Base-by-base conservation (phyloP, 2,888 invertebrate genomes). In the Pegoplata infirma region DNA sequence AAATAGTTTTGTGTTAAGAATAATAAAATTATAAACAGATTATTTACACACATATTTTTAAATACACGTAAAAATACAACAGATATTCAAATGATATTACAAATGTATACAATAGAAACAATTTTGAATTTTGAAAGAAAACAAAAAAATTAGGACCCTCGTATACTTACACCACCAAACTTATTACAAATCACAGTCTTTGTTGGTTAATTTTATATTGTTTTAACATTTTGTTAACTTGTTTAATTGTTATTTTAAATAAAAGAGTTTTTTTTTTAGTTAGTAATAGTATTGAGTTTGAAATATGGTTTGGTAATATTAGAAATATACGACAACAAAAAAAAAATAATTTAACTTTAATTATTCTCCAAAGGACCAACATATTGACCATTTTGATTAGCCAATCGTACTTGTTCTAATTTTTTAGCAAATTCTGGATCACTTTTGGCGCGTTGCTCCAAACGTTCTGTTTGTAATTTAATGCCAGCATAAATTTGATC, bases 401-500 rank as follows among this genome's bases (percentile, higher is more conserved):
- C 91, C 59, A 85, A 80, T 32, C 88, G 86, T 14, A 88, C 86
- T 75, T 89, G 88, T 73, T 89, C 89, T 49, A 89, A 82, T 63
- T 87, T 87, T 72, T 87, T 88, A 59, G 89, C 90, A 82, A 88
- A 90, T 21, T 87, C 89, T 1, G 90, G 90, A 84, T 90, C 89
- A 40, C 81, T 87, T 80, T 88, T 88, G 66, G 89, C 89, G 28
- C 89, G 84, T 59, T 86, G 87, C 64, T 88, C 93, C 88, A 93
- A 90, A 83, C 92, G 92, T 81, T 90, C 88, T 82, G 89, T 88
- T 79, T 90, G 91, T 90, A 88, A 68, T 86, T 93, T 93, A 83
- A 96, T 96, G 84, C 95, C 95, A 74, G 95, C 95, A 88, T 93
- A 96, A 89, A 96, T 96, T 86, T 96, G 93, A 89, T 96, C 96